Evolutionary conservation across 2,113 vertebrate species (phyloP), one percentile per base, ranked within the genome.

Genomic region (Hippocampus guttulatus): DNA sequence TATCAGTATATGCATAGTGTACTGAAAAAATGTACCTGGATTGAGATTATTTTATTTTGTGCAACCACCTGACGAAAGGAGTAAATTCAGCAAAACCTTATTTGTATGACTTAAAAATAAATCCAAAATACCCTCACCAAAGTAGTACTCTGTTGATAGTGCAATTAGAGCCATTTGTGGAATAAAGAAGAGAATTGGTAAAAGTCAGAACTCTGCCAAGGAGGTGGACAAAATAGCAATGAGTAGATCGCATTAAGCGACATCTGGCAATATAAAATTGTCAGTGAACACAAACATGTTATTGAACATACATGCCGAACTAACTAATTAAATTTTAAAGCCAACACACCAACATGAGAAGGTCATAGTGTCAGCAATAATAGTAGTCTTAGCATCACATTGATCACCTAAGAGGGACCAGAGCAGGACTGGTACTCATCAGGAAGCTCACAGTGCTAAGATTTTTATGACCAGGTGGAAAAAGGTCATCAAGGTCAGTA

Each of bases 381-480:
- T 58, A 49, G 65, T 16, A 41, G 10, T n/a, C 33, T 58, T 45
- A 57, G 10, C 54, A 70, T 75, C 62, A 52, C n/a, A 64, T 78
- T 65, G 76, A 73, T 68, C 40, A 23, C 62, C 25, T 71, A 64
- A 82, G 40, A 47, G 2, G 73, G 62, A 71, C 58, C 87, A 85
- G 82, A 77, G 70, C 67, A 72, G 70, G 58, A 71, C 83, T 83
- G 76, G 71, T 74, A 74, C 30, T 78, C 77, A 75, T 85, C 79
- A 78, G 41, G 58, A 73, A 76, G 58, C 77, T 66, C 23, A 33
- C 40, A 75, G 71, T 51, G 71, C 55, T 76, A 72, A 77, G 70
- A 81, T 81, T 74, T 88, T 85, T 86, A 89, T 77, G 75, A 79
- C 74, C 76, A 83, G 69, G 71, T 83, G 20, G 77, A 72, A 75